Percentiles rank a stretch among this genome's conserved stretches.
Evolutionary conservation across 2,113 vertebrate species (phyloP).

Genomic region (Sinocyclocheilus maitianheensis): DNA sequence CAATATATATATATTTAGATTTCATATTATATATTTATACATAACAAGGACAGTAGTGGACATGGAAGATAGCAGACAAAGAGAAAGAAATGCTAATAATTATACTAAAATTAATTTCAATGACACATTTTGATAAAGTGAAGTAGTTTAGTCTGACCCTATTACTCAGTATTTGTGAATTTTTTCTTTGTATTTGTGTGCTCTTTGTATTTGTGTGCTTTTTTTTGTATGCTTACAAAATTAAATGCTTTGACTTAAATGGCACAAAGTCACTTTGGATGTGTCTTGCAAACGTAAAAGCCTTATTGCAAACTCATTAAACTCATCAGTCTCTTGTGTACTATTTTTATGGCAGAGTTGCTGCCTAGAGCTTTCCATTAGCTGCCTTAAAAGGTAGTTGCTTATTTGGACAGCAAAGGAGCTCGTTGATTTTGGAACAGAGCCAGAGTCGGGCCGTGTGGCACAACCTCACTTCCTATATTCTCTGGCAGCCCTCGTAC

Average conservation of each 20-base stretch:
- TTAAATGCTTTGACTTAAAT: too few relatives aligned
- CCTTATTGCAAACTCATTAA: not conserved
- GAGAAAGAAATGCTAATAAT: not conserved
- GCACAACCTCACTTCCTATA: constrained; percentile 12
- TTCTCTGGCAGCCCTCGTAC: not conserved
- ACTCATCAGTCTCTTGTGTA: not conserved
- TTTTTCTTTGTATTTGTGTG: not conserved
- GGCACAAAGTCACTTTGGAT: not conserved
- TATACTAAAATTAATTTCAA: not conserved
- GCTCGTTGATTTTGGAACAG: not conserved
- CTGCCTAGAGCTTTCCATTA: not conserved
- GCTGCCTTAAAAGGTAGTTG: not conserved
- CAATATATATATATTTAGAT: too few relatives aligned
- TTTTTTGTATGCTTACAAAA: too few relatives aligned
- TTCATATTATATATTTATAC: too few relatives aligned
- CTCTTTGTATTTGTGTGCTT: not conserved
- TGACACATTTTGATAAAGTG: not conserved
- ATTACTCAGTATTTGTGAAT: not conserved
- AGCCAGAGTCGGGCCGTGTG: not conserved
- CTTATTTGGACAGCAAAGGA: not conserved
- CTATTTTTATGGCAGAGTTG: not conserved
- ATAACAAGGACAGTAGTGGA: too few relatives aligned
- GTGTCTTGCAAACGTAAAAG: not conserved
- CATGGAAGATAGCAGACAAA: too few relatives aligned
- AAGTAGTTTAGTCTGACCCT: too few relatives aligned